phyloP scores from a whole-genome alignment of 1,140 invertebrate genomes.

The Amyelois transitella region DNA sequence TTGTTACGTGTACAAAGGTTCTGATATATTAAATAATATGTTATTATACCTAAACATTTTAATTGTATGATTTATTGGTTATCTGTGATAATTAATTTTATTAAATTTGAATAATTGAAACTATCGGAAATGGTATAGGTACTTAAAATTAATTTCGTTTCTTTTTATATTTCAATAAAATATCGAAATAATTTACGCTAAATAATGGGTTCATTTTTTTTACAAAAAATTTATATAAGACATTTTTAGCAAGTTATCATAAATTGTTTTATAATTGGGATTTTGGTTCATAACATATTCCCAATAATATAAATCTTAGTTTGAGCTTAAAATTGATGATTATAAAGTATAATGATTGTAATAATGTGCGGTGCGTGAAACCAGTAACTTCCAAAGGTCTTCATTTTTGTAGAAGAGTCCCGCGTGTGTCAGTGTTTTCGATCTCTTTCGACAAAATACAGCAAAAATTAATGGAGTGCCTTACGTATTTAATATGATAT shows the following conservation, averaged over 20 bases:
- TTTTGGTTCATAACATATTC: not conserved
- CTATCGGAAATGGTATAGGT: not conserved
- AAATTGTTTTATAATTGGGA: not conserved
- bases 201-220: too few species aligned
- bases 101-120: not conserved
- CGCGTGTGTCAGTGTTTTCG: slow-evolving; percentile 51
- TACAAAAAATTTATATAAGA: too few species aligned
- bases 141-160: too few species aligned
- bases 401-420: slow-evolving; percentile 50
- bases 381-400: slow-evolving; percentile 61
- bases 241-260: too few species aligned
- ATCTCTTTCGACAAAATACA: slow-evolving; percentile 62
- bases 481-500: slow-evolving; percentile 72
- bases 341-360: slow-evolving; percentile 11
- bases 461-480: slow-evolving; percentile 72
- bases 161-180: too few species aligned
- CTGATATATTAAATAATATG: slow-evolving; percentile 1
- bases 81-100: slow-evolving; percentile 7
- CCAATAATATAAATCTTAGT: slow-evolving; percentile 9
- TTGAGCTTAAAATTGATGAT: slow-evolving; percentile 15
- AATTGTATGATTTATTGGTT: slow-evolving; percentile 10
- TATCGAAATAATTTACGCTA: too few species aligned
- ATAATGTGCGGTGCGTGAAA: slow-evolving; percentile 26
- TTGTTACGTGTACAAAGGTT: slow-evolving; percentile 10
- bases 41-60: not conserved